Base-by-base conservation (phyloP, 2,888 invertebrate species). In the Exocentrus adspersus region DNA sequence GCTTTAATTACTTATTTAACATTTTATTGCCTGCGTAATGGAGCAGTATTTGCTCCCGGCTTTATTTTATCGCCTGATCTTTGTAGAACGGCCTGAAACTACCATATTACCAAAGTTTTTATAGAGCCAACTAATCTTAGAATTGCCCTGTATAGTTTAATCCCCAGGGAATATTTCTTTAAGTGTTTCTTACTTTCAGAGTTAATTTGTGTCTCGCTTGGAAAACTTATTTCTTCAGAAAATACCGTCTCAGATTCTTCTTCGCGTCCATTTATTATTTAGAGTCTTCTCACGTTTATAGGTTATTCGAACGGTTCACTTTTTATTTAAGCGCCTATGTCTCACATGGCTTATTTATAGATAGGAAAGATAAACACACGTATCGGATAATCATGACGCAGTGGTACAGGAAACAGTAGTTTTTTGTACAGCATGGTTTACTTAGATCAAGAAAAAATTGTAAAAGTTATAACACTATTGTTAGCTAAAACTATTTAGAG, bases 1-100 rank as follows among this genome's bases (percentile, higher is more conserved):
- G 73, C 68, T 71, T 75, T 77, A 78, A 78, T 78, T 79, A 75
- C 77, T 77, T 77, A 78, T 78, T 78, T 77, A 77, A 77, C 78
- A 78, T 78, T 79, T 79, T 78, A 79, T 78, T 77, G 77, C 75
- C 74, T 76, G 73, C 72, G 75, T 76, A 78, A 78, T 54, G 54
- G 54, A 54, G 43, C 54, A 54, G 54, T 54, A 43, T 54, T 75
- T 72, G 70, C 72, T 68, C 65, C 65, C 65, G 67, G 74, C 72
- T 74, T 74, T 71, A 69, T 74, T 74, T 73, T 74, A 74, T 72
- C 72, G 70, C 70, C 62, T 71, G 71, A 72, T 72, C 71, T 72
- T 67, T 72, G 72, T 68, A 72, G 66, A 73, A 68, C 67, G 64
- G 72, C 67, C 67, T 54, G 68, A 57, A 72, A 73, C 70, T 73